phyloP scores from a whole-genome alignment of 2,888 invertebrate genomes.

The Drosophila paracracens region DNA sequence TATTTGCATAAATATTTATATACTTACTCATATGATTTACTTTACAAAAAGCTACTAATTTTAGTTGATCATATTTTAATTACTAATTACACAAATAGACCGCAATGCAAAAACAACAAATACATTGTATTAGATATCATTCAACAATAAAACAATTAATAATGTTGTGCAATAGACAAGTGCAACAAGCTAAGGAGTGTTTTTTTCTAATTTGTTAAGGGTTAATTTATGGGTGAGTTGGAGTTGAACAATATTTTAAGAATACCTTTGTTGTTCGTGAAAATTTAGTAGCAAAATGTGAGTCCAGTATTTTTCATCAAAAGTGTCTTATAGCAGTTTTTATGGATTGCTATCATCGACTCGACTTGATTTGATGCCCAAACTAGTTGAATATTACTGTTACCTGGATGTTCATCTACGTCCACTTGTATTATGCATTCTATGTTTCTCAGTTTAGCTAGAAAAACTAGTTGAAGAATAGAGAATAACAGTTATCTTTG shows the following conservation, averaged over 20 bases:
- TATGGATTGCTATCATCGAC: fast-evolving
- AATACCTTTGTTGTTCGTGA: neutral
- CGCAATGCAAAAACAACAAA: constrained; percentile 40
- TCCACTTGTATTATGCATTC: neutral
- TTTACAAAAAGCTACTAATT: constrained; percentile 21
- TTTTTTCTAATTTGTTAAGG: neutral
- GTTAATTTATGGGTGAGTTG: no score
- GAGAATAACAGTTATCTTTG: neutral
- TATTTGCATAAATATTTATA: constrained; percentile 28
- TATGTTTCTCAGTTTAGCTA: neutral
- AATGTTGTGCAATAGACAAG: constrained; percentile 62
- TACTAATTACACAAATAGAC: constrained; percentile 53
- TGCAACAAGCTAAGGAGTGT: constrained; percentile 8
- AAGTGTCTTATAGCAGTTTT: neutral
- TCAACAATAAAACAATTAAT: constrained; percentile 52
- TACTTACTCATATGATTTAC: constrained; percentile 42
- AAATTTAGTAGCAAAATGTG: neutral
- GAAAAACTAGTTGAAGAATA: neutral
- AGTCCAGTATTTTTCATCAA: neutral
- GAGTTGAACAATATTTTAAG: neutral
- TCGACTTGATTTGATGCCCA: neutral
- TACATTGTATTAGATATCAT: constrained; percentile 65
- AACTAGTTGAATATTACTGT: neutral
- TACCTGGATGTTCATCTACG: neutral
- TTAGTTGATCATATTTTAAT: constrained; percentile 49